Evolutionary conservation across 2,797 vertebrate genomes (phyloP).

Genomic region (Megalops cyprinoides): DNA sequence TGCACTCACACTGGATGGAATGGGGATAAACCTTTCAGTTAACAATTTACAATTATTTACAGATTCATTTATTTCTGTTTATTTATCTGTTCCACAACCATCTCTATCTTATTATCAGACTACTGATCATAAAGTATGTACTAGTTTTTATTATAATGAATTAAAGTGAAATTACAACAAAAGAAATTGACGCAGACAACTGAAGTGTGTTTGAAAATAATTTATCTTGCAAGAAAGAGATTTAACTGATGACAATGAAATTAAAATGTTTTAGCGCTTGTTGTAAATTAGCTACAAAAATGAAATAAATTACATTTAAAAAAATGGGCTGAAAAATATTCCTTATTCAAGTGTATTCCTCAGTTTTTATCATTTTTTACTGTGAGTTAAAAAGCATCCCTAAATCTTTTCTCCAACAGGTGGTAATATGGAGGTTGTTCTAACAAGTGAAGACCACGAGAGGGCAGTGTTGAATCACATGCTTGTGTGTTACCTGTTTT

Average conservation of each 20-base stretch:
- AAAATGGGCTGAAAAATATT: background rate
- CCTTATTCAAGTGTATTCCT: background rate
- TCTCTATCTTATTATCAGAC: constrained; percentile 28
- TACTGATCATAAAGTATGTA: constrained; percentile 31
- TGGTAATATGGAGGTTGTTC: background rate
- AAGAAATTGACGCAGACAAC: constrained; percentile 28
- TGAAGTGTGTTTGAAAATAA: constrained; percentile 35
- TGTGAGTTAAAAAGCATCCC: too few relatives aligned
- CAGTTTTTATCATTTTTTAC: too few relatives aligned
- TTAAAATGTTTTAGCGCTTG: constrained; percentile 37
- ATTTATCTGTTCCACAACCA: background rate
- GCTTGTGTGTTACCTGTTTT: background rate
- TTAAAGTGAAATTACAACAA: constrained; percentile 28
- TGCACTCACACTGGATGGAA: background rate
- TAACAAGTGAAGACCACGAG: constrained; percentile 12
- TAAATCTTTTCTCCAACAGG: too few relatives aligned
- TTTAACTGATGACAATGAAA: constrained; percentile 28
- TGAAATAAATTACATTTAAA: constrained; percentile 39
- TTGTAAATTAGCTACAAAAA: constrained; percentile 38
- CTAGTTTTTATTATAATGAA: constrained; percentile 39
- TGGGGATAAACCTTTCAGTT: constrained; percentile 16
- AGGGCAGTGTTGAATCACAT: background rate
- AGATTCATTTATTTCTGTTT: constrained; percentile 12
- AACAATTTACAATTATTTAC: constrained; percentile 19
- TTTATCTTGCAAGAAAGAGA: constrained; percentile 34